Conservation (phyloP, 1,140 invertebrate species). For the Sycobia sp. region DNA sequence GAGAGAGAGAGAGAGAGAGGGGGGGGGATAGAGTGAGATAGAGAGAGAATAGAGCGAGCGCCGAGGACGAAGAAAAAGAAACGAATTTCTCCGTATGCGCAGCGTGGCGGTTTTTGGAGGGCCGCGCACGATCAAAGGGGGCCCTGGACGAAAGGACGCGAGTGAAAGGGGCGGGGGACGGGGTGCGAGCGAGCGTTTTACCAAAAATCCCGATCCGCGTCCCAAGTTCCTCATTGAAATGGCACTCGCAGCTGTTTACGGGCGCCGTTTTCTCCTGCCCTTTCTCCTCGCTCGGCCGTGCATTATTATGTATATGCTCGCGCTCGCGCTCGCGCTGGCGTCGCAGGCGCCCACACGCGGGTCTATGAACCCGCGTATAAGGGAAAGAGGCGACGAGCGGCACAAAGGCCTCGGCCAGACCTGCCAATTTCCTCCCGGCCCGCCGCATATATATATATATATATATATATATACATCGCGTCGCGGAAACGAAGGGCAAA, state of each 20-base stretch:
- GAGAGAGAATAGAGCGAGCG: too few relatives aligned
- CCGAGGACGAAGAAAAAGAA: neutral
- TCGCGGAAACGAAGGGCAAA: too few relatives aligned
- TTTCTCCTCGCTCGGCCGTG: constrained; percentile 21
- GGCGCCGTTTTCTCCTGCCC: constrained; percentile 3
- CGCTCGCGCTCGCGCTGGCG: neutral
- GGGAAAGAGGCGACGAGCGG: neutral
- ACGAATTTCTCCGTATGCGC: neutral
- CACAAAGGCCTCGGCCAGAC: constrained; percentile 42
- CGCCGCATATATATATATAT: too few relatives aligned
- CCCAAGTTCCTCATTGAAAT: constrained; percentile 46
- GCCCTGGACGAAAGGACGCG: constrained; percentile 21
- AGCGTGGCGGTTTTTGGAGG: too few relatives aligned
- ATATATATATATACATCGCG: too few relatives aligned
- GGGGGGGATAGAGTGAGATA: too few relatives aligned
- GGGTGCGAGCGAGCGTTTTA: neutral
- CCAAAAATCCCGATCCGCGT: constrained; percentile 29
- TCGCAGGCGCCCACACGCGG: neutral
- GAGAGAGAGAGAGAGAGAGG: neutral
- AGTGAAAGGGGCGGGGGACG: neutral
- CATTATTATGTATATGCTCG: too few relatives aligned
- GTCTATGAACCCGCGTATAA: too few relatives aligned
- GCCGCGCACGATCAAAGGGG: too few relatives aligned
- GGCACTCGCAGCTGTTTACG: constrained; percentile 50
- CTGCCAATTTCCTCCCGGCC: constrained; percentile 41